These are phyloP conservation scores for Platorchestia sp. DNA, from an alignment of 1,140 invertebrate species.

Conservation along the genomic window DNA sequence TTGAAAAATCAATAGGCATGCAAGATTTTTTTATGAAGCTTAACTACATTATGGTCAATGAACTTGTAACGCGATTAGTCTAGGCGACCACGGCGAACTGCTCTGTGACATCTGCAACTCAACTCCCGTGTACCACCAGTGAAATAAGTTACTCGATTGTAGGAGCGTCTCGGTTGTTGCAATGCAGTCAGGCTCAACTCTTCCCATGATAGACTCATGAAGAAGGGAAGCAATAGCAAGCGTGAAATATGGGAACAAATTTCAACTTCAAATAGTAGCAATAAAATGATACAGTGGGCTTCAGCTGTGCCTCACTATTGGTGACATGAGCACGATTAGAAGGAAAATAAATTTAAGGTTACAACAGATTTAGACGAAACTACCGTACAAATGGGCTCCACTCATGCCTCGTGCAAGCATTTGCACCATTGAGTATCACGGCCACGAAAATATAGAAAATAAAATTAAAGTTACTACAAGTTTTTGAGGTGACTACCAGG, in stretches of 20 bases:
- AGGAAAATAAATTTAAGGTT: not conserved
- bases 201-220: not conserved
- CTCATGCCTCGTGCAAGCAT: not conserved
- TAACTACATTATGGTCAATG: not conserved
- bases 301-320: not conserved
- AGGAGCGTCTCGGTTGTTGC: not conserved
- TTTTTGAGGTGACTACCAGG: constrained; percentile 37
- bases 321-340: not conserved
- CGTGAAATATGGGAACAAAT: not conserved
- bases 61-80: not conserved
- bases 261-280: not conserved
- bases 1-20: not conserved
- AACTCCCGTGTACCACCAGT: not conserved
- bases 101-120: not conserved
- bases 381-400: not conserved
- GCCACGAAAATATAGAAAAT: constrained; percentile 24
- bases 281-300: not conserved
- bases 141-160: not conserved
- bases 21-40: not conserved
- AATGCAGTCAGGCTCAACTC: not conserved
- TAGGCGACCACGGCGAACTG: not conserved
- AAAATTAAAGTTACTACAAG: constrained; percentile 23
- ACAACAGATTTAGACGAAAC: not conserved
- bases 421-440: not conserved
- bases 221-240: not conserved